These are phyloP conservation scores for Acrobasis consociella DNA, from an alignment of 2,888 invertebrate genomes.

Conservation along the genomic window DNA sequence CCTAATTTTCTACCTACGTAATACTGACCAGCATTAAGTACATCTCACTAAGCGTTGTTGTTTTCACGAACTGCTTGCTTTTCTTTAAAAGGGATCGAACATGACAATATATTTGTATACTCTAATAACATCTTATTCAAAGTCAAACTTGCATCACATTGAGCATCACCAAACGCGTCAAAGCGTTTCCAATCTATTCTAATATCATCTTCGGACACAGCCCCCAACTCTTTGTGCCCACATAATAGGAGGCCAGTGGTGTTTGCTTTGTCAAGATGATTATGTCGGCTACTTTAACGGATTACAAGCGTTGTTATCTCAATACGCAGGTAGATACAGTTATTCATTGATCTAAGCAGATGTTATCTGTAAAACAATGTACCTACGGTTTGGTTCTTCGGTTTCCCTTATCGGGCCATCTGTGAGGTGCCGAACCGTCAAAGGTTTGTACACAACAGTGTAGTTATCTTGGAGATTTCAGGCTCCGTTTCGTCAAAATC, in stretches of 20 bases:
- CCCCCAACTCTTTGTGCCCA: conserved; percentile 56
- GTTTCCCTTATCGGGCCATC: conserved; percentile 42
- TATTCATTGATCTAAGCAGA: conserved; percentile 74
- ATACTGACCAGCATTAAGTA: too few relatives aligned
- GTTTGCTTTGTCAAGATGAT: conserved; percentile 66
- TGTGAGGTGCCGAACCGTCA: conserved; percentile 51
- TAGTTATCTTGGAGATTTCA: conserved; percentile 33
- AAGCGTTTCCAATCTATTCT: conserved; percentile 60
- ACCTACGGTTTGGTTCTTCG: conserved; percentile 57
- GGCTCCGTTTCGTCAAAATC: conserved; percentile 35
- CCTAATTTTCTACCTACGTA: too few relatives aligned
- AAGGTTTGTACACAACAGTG: conserved; percentile 36
- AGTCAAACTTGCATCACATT: conserved; percentile 68
- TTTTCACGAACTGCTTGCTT: too few relatives aligned
- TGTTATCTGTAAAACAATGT: conserved; percentile 78
- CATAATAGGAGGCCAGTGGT: conserved; percentile 62
- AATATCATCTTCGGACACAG: conserved; percentile 62
- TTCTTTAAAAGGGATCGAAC: too few relatives aligned
- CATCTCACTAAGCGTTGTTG: too few relatives aligned
- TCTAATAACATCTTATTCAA: neutral
- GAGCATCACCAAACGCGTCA: conserved; percentile 62
- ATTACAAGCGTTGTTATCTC: conserved; percentile 68
- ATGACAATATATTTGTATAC: too few relatives aligned
- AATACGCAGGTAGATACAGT: conserved; percentile 72
- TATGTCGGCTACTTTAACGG: conserved; percentile 78